A percentile compares a stretch with the other conserved stretches of the same genome.
Evolutionary conservation across 2,888 invertebrate species (phyloP).

Genomic region (Euspilapteryx auroguttella): DNA sequence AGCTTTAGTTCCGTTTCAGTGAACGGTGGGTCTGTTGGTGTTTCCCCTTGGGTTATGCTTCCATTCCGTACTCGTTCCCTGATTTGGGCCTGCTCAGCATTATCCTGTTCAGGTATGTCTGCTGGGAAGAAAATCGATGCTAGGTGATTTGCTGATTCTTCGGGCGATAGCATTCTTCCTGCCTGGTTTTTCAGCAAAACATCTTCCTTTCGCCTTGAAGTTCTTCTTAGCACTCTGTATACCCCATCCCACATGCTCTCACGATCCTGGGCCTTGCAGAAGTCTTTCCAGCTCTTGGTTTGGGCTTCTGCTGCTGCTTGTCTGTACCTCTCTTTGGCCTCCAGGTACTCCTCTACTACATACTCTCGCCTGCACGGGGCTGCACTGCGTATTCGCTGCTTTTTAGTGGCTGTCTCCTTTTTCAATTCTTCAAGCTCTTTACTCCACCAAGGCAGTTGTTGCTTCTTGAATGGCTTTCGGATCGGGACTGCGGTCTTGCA

Average conservation of each 20-base stretch:
- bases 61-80: background rate
- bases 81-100: background rate
- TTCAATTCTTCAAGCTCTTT: constrained; percentile 4
- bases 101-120: background rate
- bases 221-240: constrained; percentile 6
- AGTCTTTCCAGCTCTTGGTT: constrained; percentile 7
- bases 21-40: constrained; percentile 6
- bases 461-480: too few relatives aligned
- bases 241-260: constrained; percentile 10
- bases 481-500: too few relatives aligned
- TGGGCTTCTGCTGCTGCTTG: constrained; percentile 1
- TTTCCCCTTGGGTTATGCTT: background rate
- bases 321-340: constrained; percentile 2
- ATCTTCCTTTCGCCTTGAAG: constrained; percentile 3
- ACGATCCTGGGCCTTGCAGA: constrained; percentile 7
- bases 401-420: background rate
- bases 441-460: constrained; percentile 3
- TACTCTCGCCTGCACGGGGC: background rate
- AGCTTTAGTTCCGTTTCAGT: constrained; percentile 6
- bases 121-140: constrained; percentile 3
- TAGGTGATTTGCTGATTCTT: constrained; percentile 5
- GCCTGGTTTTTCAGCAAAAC: constrained; percentile 2
- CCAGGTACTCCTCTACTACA: constrained; percentile 4
- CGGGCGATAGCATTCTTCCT: constrained; percentile 1
- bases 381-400: background rate